Percentiles rank a stretch among this genome's conserved stretches.
Evolutionary conservation across 1,140 invertebrate genomes (phyloP).

Genomic region (Ostrea denselamellosa): DNA sequence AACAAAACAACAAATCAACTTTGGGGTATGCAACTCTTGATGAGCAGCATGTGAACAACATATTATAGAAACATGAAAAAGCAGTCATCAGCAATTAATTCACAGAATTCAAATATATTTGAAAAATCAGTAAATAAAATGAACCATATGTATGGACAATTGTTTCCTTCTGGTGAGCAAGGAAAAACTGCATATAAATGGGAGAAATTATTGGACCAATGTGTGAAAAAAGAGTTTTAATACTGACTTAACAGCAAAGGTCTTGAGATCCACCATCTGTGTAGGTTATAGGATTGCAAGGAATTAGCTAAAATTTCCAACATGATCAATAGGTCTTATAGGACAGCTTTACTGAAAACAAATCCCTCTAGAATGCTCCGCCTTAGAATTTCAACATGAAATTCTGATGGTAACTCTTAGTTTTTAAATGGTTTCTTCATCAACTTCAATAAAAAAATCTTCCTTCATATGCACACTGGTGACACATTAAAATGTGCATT

Average conservation of each 20-base stretch:
- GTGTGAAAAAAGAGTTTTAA: slow-evolving; percentile 21
- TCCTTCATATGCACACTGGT: neutral
- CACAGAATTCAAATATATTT: slow-evolving; percentile 20
- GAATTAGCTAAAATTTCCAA: slow-evolving; percentile 27
- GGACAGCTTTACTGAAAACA: neutral
- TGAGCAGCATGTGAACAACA: neutral
- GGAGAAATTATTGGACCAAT: slow-evolving; percentile 21
- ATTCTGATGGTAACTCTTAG: neutral
- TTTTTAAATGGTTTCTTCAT: neutral
- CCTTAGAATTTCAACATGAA: neutral
- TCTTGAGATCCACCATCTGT: neutral
- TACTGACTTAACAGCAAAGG: neutral
- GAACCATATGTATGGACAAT: neutral
- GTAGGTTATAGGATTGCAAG: slow-evolving; percentile 3
- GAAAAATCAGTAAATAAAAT: slow-evolving; percentile 15
- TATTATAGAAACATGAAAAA: neutral
- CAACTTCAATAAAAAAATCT: neutral
- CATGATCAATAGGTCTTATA: slow-evolving; percentile 10
- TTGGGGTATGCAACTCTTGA: neutral
- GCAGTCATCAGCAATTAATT: slow-evolving; percentile 17
- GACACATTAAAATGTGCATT: slow-evolving; percentile 29
- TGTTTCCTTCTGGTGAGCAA: slow-evolving; percentile 18
- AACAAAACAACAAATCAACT: slow-evolving; percentile 20
- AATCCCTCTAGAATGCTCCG: neutral
- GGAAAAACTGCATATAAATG: slow-evolving; percentile 24